Percentiles rank a stretch among this genome's conserved stretches.
Conservation (phyloP, 2,797 vertebrate species). For the Lepilemur septentrionalis region DNA sequence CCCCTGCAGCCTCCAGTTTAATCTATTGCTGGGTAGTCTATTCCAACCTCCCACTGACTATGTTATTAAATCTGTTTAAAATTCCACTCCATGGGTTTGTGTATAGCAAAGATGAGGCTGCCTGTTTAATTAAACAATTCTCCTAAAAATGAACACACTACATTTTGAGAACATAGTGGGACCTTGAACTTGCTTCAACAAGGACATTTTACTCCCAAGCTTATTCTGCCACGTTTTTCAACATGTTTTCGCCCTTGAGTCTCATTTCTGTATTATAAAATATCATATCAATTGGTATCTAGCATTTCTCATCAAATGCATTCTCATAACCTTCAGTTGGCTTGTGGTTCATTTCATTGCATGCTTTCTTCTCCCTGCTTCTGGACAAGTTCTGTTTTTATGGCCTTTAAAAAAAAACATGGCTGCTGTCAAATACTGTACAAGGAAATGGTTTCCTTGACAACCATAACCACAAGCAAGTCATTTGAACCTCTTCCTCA, state of each 20-base stretch:
- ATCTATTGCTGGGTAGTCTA: background rate
- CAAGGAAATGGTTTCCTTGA: conserved; percentile 75
- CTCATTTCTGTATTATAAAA: conserved; percentile 1
- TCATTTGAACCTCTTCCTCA: conserved; percentile 65
- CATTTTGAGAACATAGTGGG: background rate
- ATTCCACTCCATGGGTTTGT: background rate
- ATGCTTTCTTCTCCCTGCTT: background rate
- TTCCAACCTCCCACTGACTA: background rate
- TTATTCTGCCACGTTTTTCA: background rate
- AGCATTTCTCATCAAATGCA: background rate
- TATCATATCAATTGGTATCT: background rate
- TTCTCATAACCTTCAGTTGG: background rate
- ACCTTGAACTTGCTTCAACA: background rate
- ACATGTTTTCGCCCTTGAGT: background rate
- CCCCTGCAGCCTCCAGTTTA: background rate
- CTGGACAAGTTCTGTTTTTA: conserved; percentile 43
- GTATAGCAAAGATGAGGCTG: background rate
- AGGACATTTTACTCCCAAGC: background rate
- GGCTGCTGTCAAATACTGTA: conserved; percentile 57
- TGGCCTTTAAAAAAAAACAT: background rate
- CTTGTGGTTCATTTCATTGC: background rate
- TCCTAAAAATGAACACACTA: background rate
- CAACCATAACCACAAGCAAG: conserved; percentile 72
- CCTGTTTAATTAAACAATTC: conserved; percentile 7
- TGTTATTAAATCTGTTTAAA: conserved; percentile 21